These are phyloP conservation scores for Peromyscus californicus DNA, from an alignment of 2,113 vertebrate genomes.

Conservation along the genomic window DNA sequence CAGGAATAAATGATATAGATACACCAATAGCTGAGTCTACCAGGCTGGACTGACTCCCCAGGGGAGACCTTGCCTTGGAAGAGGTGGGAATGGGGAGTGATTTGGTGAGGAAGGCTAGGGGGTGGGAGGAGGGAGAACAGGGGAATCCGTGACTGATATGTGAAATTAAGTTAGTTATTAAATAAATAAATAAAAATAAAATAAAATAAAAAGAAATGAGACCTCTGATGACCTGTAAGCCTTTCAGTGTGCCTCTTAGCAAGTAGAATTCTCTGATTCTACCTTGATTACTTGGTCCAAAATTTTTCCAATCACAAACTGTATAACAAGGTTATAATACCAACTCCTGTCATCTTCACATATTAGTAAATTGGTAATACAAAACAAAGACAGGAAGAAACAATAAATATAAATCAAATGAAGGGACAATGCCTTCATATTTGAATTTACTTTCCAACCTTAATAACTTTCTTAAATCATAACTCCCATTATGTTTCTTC, in stretches of 20 bases:
- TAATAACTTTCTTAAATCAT: not conserved
- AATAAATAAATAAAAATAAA: too few relatives aligned
- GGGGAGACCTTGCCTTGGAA: too few relatives aligned
- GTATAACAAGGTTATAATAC: not conserved
- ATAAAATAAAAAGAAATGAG: too few relatives aligned
- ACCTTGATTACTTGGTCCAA: constrained; percentile 1
- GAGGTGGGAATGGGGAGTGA: too few relatives aligned
- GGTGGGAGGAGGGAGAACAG: too few relatives aligned
- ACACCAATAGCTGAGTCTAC: not conserved
- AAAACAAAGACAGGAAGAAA: not conserved
- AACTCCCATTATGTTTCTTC: not conserved
- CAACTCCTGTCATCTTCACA: not conserved
- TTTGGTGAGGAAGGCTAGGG: too few relatives aligned
- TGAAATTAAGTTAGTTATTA: too few relatives aligned
- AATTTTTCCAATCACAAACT: not conserved
- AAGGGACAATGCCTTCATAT: not conserved
- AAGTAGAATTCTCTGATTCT: not conserved
- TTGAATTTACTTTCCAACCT: constrained; percentile 33
- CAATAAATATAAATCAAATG: not conserved
- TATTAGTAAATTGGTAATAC: not conserved
- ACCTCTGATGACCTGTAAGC: not conserved
- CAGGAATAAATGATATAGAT: constrained; percentile 28
- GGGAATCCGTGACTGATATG: too few relatives aligned
- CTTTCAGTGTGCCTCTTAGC: not conserved
- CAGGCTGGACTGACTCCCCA: too few relatives aligned